These are phyloP conservation scores for Actinemys pallida DNA, from an alignment of 2,113 vertebrate species.

Conservation along the genomic window DNA sequence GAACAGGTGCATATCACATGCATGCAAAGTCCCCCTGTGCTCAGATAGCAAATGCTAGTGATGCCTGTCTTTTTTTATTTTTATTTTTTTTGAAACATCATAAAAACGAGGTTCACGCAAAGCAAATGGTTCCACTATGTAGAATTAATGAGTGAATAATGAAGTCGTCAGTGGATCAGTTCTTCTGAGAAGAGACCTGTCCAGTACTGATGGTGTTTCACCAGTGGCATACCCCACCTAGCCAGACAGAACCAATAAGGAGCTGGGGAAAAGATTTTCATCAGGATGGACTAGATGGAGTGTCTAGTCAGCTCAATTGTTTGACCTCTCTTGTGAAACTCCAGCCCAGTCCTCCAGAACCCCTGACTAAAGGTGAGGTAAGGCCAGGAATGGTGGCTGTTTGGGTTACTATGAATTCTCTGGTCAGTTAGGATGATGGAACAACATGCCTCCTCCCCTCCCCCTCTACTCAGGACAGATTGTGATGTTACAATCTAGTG, in stretches of 20 bases:
- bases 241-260: neutral
- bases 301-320: neutral
- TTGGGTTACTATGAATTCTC: neutral
- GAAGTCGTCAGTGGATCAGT: neutral
- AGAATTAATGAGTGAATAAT: neutral
- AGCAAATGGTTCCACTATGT: neutral
- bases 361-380: neutral
- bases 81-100: fast-evolving
- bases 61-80: neutral
- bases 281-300: neutral
- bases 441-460: neutral
- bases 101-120: neutral
- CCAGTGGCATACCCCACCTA: fast-evolving
- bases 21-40: neutral
- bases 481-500: neutral
- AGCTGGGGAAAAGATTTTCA: neutral
- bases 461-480: neutral
- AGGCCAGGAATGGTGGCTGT: neutral
- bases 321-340: neutral
- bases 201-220: neutral
- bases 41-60: neutral
- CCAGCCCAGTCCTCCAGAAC: neutral
- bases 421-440: neutral
- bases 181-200: neutral
- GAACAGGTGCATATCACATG: neutral